phyloP scores from a whole-genome alignment of 1,140 invertebrate species.

The Bombus affinis region DNA sequence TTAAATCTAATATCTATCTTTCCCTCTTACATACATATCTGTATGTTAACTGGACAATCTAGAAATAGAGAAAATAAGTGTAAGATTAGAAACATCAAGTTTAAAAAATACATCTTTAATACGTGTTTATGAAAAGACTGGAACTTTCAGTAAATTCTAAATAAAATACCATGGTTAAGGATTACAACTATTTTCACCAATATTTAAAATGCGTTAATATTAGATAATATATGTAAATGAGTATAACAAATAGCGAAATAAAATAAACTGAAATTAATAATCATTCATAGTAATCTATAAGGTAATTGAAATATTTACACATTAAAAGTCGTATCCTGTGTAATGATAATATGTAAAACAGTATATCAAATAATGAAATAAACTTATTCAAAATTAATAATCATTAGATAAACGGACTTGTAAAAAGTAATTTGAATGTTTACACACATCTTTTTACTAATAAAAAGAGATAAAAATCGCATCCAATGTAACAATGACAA shows the following conservation, averaged over 20 bases:
- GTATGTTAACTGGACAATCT: not conserved
- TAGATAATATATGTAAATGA: no score
- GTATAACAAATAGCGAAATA: not conserved
- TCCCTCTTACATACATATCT: not conserved
- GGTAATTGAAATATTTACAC: no score
- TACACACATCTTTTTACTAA: not conserved
- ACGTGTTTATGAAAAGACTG: not conserved
- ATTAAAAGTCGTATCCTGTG: not conserved
- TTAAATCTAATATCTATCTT: slow-evolving; percentile 5
- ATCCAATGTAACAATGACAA: not conserved
- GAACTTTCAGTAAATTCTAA: not conserved
- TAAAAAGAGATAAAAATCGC: not conserved
- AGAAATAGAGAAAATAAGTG: not conserved
- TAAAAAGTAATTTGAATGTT: not conserved
- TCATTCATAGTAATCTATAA: no score
- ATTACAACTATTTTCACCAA: not conserved
- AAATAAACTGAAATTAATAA: not conserved
- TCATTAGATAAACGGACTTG: not conserved
- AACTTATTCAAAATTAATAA: not conserved
- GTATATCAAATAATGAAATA: no score
- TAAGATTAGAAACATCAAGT: not conserved
- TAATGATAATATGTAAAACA: no score
- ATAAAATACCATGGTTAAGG: not conserved
- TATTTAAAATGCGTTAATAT: not conserved
- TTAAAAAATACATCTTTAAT: not conserved